These are phyloP conservation scores for Eupithecia abbreviata DNA, from an alignment of 2,888 invertebrate genomes.

Conservation along the genomic window DNA sequence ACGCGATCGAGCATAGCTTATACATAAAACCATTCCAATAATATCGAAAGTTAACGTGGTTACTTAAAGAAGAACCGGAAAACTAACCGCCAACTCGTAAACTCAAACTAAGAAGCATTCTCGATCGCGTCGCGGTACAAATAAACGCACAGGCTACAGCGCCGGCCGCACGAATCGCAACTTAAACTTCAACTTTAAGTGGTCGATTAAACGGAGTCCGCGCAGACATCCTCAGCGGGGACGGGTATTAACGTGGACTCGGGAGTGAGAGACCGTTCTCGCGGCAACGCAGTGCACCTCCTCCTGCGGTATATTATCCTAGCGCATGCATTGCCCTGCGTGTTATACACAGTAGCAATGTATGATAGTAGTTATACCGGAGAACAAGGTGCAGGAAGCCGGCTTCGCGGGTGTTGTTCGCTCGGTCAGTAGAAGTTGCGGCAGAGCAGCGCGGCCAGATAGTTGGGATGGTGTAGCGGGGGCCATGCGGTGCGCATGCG, in stretches of 20 bases:
- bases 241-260: slow-evolving; percentile 3
- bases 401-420: neutral
- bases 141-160: slow-evolving; percentile 20
- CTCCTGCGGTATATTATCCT: neutral
- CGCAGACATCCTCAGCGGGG: slow-evolving; percentile 33
- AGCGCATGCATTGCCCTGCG: neutral
- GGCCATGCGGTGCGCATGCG: slow-evolving; percentile 56
- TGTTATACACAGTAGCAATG: neutral
- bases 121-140: slow-evolving; percentile 40
- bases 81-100: slow-evolving; percentile 47
- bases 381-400: neutral
- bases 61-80: slow-evolving; percentile 52
- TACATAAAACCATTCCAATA: slow-evolving; percentile 25
- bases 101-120: slow-evolving; percentile 17
- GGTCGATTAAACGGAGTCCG: slow-evolving; percentile 32
- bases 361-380: neutral
- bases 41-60: slow-evolving; percentile 50
- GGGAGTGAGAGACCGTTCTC: slow-evolving; percentile 7
- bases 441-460: slow-evolving; percentile 77
- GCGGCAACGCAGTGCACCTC: neutral
- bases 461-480: slow-evolving; percentile 74
- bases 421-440: slow-evolving; percentile 71
- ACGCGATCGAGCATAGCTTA: slow-evolving; percentile 45
- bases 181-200: slow-evolving; percentile 54
- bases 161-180: slow-evolving; percentile 43